These are phyloP conservation scores for Psittacara wagleri DNA, from an alignment of 2,113 vertebrate genomes.

Conservation along the genomic window DNA sequence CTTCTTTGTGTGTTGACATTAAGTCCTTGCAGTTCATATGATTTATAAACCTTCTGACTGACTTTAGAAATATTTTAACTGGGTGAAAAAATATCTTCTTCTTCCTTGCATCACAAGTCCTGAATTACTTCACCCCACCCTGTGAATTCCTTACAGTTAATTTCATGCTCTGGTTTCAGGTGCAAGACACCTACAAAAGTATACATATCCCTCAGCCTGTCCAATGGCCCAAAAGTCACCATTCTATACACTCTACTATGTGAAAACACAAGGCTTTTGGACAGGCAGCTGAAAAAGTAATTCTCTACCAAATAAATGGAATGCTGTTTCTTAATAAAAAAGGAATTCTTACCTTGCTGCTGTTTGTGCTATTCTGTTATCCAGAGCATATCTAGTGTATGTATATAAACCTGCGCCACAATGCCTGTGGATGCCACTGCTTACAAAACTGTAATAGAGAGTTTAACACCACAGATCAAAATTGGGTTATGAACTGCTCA, in stretches of 20 bases:
- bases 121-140: not conserved
- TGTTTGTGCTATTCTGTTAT: not conserved
- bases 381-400: fast-evolving
- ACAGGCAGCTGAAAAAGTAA: not conserved
- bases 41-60: not conserved
- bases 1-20: not conserved
- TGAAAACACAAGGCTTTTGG: not conserved
- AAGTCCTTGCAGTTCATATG: not conserved
- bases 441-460: not conserved
- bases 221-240: not conserved
- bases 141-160: not conserved
- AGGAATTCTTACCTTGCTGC: not conserved
- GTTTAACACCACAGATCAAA: not conserved
- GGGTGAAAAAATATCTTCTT: not conserved
- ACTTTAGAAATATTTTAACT: not conserved
- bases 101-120: not conserved
- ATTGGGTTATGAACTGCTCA: not conserved
- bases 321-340: not conserved
- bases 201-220: not conserved
- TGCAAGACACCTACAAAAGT: not conserved
- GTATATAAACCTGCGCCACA: not conserved
- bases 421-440: not conserved
- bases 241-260: not conserved
- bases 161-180: not conserved
- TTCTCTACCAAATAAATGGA: not conserved